Percentiles rank a stretch among this genome's conserved stretches.
Conservation (phyloP, 2,113 vertebrate species). For the Osmerus eperlanus region DNA sequence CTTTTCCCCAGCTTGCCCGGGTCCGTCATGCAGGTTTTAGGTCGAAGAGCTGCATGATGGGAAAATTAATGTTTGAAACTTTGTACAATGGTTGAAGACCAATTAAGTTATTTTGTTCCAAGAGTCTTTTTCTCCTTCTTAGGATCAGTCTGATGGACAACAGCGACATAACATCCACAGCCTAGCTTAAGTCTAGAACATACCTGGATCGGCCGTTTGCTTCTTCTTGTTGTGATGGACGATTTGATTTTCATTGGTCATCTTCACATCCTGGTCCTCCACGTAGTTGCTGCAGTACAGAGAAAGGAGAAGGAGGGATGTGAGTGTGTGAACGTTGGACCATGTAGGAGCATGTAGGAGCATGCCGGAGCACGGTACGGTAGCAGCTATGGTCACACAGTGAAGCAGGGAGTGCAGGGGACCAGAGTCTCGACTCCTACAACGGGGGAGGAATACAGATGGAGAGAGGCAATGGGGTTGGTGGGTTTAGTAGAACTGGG, state of each 20-base stretch:
- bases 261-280: conserved; percentile 93
- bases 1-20: conserved; percentile 68
- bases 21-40: conserved; percentile 93
- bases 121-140: no score
- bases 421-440: conserved; percentile 26
- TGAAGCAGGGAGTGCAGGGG: conserved; percentile 23
- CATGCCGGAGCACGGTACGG: neutral
- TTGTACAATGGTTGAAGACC: no score
- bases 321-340: neutral
- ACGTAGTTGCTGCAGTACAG: conserved; percentile 75
- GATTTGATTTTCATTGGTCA: conserved; percentile 93
- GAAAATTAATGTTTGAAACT: conserved; percentile 23
- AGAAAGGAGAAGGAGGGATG: conserved; percentile 25
- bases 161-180: neutral
- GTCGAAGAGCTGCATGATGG: conserved; percentile 80
- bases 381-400: conserved; percentile 2
- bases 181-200: neutral
- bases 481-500: conserved; percentile 1
- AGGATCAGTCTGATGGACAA: neutral
- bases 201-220: conserved; percentile 84
- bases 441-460: conserved; percentile 2
- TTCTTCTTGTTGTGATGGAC: conserved; percentile 83
- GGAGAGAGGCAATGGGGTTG: neutral
- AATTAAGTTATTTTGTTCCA: no score
- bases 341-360: neutral